Percentiles rank a stretch among this genome's conserved stretches.
phyloP scores from a whole-genome alignment of 2,797 vertebrate genomes.

The Dermochelys coriacea region DNA sequence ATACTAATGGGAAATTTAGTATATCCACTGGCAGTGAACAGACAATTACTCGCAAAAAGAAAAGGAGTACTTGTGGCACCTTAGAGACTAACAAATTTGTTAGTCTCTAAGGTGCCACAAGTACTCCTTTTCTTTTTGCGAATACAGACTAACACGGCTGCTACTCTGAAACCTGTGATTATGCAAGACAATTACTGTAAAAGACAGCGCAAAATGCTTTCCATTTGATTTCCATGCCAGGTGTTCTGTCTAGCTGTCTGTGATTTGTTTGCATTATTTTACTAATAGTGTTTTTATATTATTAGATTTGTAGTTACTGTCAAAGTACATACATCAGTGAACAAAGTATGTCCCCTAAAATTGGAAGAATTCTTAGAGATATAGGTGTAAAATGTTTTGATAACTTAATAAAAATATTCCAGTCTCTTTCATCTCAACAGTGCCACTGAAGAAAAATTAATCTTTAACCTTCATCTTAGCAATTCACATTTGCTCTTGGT shows the following conservation, averaged over 20 bases:
- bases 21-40: not conserved
- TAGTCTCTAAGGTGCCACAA: no score
- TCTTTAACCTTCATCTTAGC: not conserved
- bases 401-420: not conserved
- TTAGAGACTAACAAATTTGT: no score
- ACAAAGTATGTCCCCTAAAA: not conserved
- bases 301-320: not conserved
- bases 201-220: not conserved
- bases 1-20: not conserved
- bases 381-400: not conserved
- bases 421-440: not conserved
- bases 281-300: not conserved
- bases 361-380: no score
- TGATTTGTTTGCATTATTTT: not conserved
- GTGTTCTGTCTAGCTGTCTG: not conserved
- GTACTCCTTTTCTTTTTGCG: no score
- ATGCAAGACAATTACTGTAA: not conserved
- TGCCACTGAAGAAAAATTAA: not conserved
- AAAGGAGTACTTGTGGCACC: no score
- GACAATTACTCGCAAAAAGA: no score
- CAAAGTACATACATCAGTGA: not conserved
- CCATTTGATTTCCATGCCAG: not conserved
- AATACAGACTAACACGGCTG: no score
- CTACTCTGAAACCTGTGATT: no score
- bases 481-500: not conserved